Percentiles rank a stretch among this genome's conserved stretches.
These are phyloP conservation scores for Poicephalus gulielmi DNA, from an alignment of 2,113 vertebrate genomes.

Conservation along the genomic window DNA sequence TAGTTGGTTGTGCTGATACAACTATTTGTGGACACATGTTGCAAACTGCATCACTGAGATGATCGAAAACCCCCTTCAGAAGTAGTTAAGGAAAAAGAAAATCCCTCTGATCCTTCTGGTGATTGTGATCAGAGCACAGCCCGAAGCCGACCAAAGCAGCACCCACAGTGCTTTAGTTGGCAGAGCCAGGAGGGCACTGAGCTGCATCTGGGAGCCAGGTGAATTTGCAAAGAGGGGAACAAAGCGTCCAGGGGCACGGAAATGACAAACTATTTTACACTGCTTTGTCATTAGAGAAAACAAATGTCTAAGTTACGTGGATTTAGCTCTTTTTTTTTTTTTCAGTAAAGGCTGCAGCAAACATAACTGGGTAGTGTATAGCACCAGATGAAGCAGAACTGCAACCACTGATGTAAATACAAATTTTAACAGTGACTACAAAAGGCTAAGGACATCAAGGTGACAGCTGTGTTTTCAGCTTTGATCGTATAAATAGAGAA, in stretches of 20 bases:
- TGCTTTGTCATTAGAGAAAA: background rate
- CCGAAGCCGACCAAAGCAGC: background rate
- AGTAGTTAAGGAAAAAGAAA: background rate
- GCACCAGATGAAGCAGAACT: constrained; percentile 10
- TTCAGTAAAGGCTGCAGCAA: background rate
- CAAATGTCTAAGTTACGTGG: fast-evolving
- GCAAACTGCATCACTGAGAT: background rate
- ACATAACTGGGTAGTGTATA: background rate
- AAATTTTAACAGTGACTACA: constrained; percentile 6
- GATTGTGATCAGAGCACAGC: background rate
- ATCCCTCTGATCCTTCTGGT: background rate
- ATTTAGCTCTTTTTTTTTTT: background rate
- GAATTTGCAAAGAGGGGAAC: background rate
- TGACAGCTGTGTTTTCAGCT: constrained; percentile 33
- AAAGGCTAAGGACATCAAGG: constrained; percentile 4
- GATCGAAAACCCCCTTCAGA: background rate
- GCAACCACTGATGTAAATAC: background rate
- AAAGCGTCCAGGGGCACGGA: background rate
- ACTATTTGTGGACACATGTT: background rate
- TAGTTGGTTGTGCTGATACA: background rate
- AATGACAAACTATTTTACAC: background rate
- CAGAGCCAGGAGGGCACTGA: background rate
- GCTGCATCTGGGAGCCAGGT: background rate
- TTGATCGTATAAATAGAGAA: constrained; percentile 3
- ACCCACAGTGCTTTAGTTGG: background rate